Percentiles rank a stretch among this genome's conserved stretches.
Evolutionary conservation across 2,113 vertebrate genomes (phyloP).

Genomic region (Phyllopteryx taeniolatus): DNA sequence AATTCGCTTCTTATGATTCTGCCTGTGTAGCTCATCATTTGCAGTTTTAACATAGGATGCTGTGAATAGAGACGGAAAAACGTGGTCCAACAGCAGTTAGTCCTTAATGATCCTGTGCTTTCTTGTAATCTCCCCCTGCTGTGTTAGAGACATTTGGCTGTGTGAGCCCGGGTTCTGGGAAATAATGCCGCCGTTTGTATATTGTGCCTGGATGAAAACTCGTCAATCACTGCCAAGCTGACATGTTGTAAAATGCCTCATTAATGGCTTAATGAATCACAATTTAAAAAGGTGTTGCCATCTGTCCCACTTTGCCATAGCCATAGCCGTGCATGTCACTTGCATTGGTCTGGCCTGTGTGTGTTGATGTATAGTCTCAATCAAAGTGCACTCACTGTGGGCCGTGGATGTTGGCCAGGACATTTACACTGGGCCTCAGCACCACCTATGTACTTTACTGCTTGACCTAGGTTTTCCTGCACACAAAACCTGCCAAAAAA

Average conservation of each 20-base stretch:
- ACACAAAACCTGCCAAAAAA: conserved; percentile 48
- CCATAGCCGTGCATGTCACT: conserved; percentile 56
- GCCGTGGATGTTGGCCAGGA: conserved; percentile 54
- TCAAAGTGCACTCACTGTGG: conserved; percentile 70
- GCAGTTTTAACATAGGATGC: conserved; percentile 5
- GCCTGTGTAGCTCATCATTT: background rate
- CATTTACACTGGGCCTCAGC: conserved; percentile 51
- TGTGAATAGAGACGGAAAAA: conserved; percentile 1
- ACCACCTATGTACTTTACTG: conserved; percentile 35
- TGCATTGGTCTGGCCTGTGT: conserved; percentile 64
- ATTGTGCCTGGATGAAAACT: conserved; percentile 50
- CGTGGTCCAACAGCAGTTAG: background rate
- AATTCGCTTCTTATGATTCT: background rate
- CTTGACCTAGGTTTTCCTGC: conserved; percentile 29
- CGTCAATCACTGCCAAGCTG: conserved; percentile 60
- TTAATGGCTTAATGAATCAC: conserved; percentile 75
- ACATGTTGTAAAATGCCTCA: conserved; percentile 68
- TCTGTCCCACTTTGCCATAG: conserved; percentile 32
- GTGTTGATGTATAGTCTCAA: conserved; percentile 69
- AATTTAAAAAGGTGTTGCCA: conserved; percentile 57
- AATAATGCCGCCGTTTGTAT: conserved; percentile 23
- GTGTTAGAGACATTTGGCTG: conserved; percentile 23
- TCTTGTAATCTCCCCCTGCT: conserved; percentile 8
- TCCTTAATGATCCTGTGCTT: background rate
- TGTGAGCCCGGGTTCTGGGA: conserved; percentile 24